Base-by-base conservation (phyloP, 2,113 vertebrate species). In the Carassius carassius region DNA sequence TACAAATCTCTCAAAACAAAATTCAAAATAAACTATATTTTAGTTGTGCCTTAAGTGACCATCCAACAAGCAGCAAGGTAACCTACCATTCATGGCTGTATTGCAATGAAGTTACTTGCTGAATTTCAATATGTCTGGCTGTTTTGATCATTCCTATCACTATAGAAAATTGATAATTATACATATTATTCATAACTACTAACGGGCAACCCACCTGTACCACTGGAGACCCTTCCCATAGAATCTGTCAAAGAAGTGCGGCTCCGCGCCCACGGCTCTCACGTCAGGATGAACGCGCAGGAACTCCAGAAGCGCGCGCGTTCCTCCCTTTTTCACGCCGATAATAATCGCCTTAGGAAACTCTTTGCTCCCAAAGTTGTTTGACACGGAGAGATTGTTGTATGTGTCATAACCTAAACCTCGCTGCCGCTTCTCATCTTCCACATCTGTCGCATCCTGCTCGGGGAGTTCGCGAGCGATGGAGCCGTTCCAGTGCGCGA, bases 291-390 rank as follows among this genome's bases (percentile, higher is more conserved):
- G 96, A 86, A 95, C 92, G 87, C 95, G 94, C 84, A 96, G 91
- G 85, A 95, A 96, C 94, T 96, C 94, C 78, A 96, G 94, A 85
- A 96, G 93, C 32, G 96, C 96, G n/a, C 96, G 89, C 1, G 93
- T 96, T 51, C 96, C 95, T 1, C 95, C 94, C 84, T 97, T 96
- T 92, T 96, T 97, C 90, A 96, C 91, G 76, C 94, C 93, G 62
- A 95, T 94, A 78, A 95, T 97, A 91, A 96, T 94, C 79, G 95
- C 94, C 41, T 95, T 94, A 0, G 95, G 95, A 37, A 95, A 94
- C 91, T 93, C 94, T 79, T 94, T 95, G 67, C 76, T 92, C 19
- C 96, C 96, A 47, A 91, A 92, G 29, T 47, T 94, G 77, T 92
- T 93, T 12, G 93, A 92, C 13, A 95, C 90, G 13, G 94, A 93